Evolutionary conservation across 2,797 vertebrate species (phyloP).

Genomic region (Epinephelus coioides): DNA sequence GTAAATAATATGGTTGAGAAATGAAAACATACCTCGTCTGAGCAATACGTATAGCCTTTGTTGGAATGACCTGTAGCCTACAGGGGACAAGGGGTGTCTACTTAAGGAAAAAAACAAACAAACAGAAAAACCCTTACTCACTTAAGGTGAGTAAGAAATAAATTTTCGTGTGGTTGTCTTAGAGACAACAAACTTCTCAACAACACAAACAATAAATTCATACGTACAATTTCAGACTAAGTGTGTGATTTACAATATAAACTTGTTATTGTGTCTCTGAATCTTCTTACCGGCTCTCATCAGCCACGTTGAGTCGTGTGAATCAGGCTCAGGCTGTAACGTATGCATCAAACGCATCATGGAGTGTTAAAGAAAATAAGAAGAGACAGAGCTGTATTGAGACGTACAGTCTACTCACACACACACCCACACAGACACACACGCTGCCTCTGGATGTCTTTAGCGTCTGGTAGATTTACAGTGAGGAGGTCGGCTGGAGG

Average conservation of each 20-base stretch:
- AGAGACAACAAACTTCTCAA: neutral
- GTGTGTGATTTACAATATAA: neutral
- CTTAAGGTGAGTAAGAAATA: neutral
- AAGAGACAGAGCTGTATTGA: constrained; percentile 6
- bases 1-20: neutral
- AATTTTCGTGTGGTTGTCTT: neutral
- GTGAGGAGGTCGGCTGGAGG: constrained; percentile 23
- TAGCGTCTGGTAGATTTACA: constrained; percentile 51
- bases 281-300: neutral
- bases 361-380: neutral
- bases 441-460: constrained; percentile 47
- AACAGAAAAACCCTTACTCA: too few relatives aligned
- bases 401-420: neutral
- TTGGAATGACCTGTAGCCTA: too few relatives aligned
- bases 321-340: neutral
- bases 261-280: neutral
- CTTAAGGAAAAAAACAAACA: neutral
- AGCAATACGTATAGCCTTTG: neutral
- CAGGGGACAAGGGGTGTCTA: neutral
- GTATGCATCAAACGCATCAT: neutral
- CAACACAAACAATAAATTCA: neutral
- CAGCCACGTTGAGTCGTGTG: neutral
- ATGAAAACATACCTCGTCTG: neutral
- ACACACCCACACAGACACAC: constrained; percentile 1
- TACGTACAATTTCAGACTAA: neutral